Conservation (phyloP, 2,113 vertebrate species). For the Ellobius talpinus region DNA sequence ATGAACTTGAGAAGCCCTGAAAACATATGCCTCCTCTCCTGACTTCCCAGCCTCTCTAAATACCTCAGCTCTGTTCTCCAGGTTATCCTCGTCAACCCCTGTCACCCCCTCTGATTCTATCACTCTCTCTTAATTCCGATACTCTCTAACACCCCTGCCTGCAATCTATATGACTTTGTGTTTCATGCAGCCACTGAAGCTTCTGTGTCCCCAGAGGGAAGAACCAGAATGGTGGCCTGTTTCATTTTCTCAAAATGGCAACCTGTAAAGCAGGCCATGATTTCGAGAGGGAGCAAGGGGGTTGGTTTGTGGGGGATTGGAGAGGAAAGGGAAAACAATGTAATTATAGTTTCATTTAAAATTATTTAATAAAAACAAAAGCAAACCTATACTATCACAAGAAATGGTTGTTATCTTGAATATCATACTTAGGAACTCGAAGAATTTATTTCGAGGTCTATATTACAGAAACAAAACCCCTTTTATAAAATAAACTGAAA, state of each 20-base stretch:
- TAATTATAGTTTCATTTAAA: not conserved
- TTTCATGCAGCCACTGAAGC: not conserved
- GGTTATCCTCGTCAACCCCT: accelerated
- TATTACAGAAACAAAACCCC: not conserved
- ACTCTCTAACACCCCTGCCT: not conserved
- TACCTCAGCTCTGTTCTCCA: not conserved
- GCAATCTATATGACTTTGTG: not conserved
- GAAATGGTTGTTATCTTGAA: not conserved
- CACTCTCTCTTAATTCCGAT: not conserved
- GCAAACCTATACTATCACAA: not conserved
- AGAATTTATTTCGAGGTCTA: not conserved
- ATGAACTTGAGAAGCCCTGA: not conserved
- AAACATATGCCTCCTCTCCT: not conserved
- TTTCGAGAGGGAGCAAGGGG: not conserved
- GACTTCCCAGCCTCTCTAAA: not conserved
- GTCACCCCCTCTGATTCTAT: not conserved
- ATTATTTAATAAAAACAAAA: not conserved
- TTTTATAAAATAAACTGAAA: not conserved
- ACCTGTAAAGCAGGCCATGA: not conserved
- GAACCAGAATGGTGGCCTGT: not conserved
- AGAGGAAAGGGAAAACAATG: not conserved
- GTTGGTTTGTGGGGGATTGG: not conserved
- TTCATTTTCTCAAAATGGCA: not conserved
- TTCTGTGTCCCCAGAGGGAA: not conserved
- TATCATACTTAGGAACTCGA: too few relatives aligned